phyloP scores from a whole-genome alignment of 2,797 vertebrate genomes.

The Gouania willdenowi region DNA sequence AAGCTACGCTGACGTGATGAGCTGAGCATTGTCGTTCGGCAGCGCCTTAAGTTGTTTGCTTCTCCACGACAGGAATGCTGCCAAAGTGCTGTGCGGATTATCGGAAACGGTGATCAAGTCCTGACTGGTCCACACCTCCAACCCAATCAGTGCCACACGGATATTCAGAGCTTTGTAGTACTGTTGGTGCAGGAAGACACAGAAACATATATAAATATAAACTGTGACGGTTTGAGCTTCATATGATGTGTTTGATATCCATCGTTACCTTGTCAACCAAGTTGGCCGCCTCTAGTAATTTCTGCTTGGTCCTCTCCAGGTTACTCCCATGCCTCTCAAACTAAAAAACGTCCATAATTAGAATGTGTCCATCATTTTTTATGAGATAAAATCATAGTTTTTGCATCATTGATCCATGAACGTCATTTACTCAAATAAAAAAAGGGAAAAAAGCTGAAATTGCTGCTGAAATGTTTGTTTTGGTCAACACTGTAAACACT shows the following conservation, averaged over 20 bases:
- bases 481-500: no score
- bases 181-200: slow-evolving; percentile 51
- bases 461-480: no score
- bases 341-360: no score
- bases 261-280: slow-evolving; percentile 90
- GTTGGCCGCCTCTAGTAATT: slow-evolving; percentile 89
- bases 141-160: slow-evolving; percentile 87
- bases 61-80: slow-evolving; percentile 90
- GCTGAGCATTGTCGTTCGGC: slow-evolving; percentile 92
- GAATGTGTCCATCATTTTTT: no score
- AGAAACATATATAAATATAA: not conserved
- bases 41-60: slow-evolving; percentile 79
- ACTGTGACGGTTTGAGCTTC: not conserved
- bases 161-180: slow-evolving; percentile 91
- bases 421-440: no score
- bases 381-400: no score
- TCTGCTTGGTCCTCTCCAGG: slow-evolving; percentile 79
- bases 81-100: slow-evolving; percentile 90
- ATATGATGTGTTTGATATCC: not conserved
- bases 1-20: slow-evolving; percentile 84
- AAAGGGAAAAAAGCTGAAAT: no score
- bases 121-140: slow-evolving; percentile 88
- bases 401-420: no score
- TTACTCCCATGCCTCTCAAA: slow-evolving; percentile 81
- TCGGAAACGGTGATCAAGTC: slow-evolving; percentile 83